Percentiles rank a stretch among this genome's conserved stretches.
Conservation (phyloP, 2,797 vertebrate genomes). For the Anisognathus igniventris region DNA sequence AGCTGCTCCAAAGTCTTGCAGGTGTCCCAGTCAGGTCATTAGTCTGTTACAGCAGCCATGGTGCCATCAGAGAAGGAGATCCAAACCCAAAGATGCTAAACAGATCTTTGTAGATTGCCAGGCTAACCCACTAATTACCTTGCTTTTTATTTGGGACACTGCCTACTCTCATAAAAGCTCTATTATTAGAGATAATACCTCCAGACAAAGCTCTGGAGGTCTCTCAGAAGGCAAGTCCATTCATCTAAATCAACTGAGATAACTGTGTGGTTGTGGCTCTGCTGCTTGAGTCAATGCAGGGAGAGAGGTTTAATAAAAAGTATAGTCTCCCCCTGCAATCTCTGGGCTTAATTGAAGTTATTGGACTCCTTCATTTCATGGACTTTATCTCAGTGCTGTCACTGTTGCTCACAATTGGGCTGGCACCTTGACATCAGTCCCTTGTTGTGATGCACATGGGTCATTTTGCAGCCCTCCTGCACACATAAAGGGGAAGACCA, state of each 20-base stretch:
- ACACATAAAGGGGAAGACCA: neutral
- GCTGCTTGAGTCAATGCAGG: neutral
- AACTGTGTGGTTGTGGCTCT: neutral
- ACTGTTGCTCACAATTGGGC: rapidly evolving
- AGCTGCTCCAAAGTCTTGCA: neutral
- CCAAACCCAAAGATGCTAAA: neutral
- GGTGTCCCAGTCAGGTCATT: neutral
- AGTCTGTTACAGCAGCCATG: neutral
- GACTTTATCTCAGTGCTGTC: neutral
- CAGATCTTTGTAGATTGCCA: neutral
- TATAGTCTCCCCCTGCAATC: neutral
- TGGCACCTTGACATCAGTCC: neutral
- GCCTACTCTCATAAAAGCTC: neutral
- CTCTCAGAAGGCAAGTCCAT: neutral
- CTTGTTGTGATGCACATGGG: rapidly evolving
- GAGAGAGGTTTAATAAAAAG: neutral
- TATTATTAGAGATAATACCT: neutral
- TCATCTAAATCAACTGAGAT: neutral
- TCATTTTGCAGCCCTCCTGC: neutral
- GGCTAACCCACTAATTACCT: neutral
- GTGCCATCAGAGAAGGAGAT: neutral
- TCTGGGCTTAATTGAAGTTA: neutral
- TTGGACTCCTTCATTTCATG: neutral
- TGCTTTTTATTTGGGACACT: neutral
- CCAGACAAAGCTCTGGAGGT: neutral